Evolutionary conservation across 2,888 invertebrate genomes (phyloP), one percentile per base, ranked within the genome.

Genomic region (Cistogaster globosa): DNA sequence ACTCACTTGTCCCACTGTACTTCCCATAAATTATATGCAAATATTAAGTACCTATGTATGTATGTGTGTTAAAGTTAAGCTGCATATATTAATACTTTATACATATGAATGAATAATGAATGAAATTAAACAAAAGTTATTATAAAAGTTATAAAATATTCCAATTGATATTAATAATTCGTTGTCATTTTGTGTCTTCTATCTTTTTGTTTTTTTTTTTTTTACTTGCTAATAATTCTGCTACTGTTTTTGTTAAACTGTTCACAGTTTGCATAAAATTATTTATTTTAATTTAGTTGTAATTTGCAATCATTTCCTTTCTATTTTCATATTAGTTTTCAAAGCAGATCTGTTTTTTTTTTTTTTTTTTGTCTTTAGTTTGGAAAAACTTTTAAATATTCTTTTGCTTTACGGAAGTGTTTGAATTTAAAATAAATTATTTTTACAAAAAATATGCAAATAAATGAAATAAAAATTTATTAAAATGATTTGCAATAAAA

Each of bases 281-380:
- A 77, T 81, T 77, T 84, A 85, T 85, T 85, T 82, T 82, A 82
- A 85, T 78, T 78, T 81, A 81, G 81, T 81, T 84, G 81, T 82
- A 78, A 82, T 69, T 67, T 82, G 48, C 42, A 76, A 80, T 80
- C 77, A 72, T 72, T 68, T 72, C 22, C 78, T 78, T 68, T 78
- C 74, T 63, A 68, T 78, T 78, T 78, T 51, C 72, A 80, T 74
- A 65, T 26, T 16, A 14, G 57, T 63, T 63, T 26, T 4, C 78
- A 60, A 69, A 78, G 57, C 71, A 65, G 18, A 58, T 42, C 53
- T 42, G 6, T 26, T 36, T 57, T 67, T 60, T 26, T 63, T 63
- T 48, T 6, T 48, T 26, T 36, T 57, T 67, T 60, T 26, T 63
- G 57, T 48, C 14, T 48, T 14, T n/a, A 36, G 55, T 76, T 75